Evolutionary conservation across 2,113 vertebrate species (phyloP), one percentile per base, ranked within the genome.

Genomic region (Tenebrosternarchus preto): DNA sequence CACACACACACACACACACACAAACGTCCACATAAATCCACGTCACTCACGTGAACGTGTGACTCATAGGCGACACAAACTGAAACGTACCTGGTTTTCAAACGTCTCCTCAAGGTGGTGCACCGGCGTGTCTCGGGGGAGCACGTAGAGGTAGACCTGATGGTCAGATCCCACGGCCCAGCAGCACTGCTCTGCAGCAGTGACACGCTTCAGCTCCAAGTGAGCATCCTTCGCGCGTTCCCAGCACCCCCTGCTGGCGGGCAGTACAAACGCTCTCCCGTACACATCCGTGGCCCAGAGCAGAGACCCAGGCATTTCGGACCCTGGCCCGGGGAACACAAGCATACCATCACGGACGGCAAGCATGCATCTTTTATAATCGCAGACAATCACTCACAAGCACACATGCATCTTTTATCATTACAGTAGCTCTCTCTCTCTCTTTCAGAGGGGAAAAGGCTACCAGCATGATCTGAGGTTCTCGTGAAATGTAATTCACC

Each of bases 121-220:
- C 83, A 98, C 96, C 25, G 95, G 85, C 69, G 95, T 93, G 0
- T 97, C 96, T 0, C 92, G 93, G 25, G 95, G 92, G 29, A 94
- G 92, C 33, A 99, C 90, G 0, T 95, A 95, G 80, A 97, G 92
- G 79, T 98, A 98, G 22, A 98, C 92, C 1, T 94, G 95, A 69
- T 98, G 95, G 83, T 99, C 96, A 0, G 95, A 96, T 56, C 95
- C 97, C 4, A 99, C 93, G 81, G 95, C 98, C 98, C 98, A 99
- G 92, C 96, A 97, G 89, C 95, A 94, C 12, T 91, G 93, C 3
- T 92, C 94, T 74, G 92, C 90, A 0, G 95, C 95, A 0, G 95
- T 93, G 63, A 98, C 88, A 0, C 96, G 89, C 80, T 98, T 99
- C 89, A 99, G 95, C 87, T 98, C 96, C 87, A 98, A 90, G 56